Base-by-base conservation (phyloP, 2,888 invertebrate genomes). In the Scelioninae gen. 2 region DNA sequence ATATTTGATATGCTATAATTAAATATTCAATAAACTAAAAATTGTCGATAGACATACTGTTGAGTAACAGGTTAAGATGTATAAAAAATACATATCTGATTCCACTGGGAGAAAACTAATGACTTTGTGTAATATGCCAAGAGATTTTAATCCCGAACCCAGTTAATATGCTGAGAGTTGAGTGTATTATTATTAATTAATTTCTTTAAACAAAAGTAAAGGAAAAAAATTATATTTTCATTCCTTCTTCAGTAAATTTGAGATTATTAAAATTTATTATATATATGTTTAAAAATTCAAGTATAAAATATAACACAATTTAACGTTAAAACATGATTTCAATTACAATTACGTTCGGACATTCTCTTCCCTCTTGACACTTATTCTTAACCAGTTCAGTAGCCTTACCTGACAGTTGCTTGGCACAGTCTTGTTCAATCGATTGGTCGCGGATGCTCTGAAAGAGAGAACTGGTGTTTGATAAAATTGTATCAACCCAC, bases 401-500 rank as follows among this genome's bases (percentile, higher is more conserved):
- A 15, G 75, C 76, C 85, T 86, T 85, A 86, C 86, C 86, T 86
- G 80, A 79, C 76, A 72, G 76, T 80, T 76, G 77, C 77, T 82
- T 81, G 78, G 80, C 81, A 83, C 78, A 83, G 81, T 80, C 81
- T 82, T 76, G 81, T 79, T 84, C 82, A 84, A 85, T 83, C 82
- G 79, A 83, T 82, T 81, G 83, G 79, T 79, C 81, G 81, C 79
- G 78, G 83, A 80, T 89, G 89, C 89, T 89, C 93, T 93, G 93
- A 91, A 93, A 93, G 94, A 93, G 93, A 92, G 90, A 93, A 94
- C 94, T 94, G 94, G 94, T 93, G 94, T 93, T 92, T 94, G 91
- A 93, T 92, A 91, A 88, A 86, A 85, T 86, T 86, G 86, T 88
- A 86, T 87, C 87, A 88, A 89, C 87, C 87, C 88, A 88, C 88